Base-by-base conservation (phyloP, 2,888 invertebrate species). In the Orthosia gothica region DNA sequence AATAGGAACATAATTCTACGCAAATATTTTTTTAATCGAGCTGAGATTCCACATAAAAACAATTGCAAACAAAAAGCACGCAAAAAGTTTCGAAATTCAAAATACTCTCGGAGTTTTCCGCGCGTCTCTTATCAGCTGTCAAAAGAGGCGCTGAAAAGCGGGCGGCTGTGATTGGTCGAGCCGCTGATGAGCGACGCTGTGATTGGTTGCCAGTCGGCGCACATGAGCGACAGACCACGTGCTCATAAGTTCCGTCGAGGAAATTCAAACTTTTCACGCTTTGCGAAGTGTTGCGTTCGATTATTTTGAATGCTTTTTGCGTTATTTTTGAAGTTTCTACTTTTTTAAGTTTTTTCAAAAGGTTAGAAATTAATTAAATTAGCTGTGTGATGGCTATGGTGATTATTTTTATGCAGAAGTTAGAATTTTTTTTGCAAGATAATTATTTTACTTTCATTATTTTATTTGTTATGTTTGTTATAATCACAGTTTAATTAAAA, bases 211-310 rank as follows among this genome's bases (percentile, higher is more conserved):
- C 87, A 87, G 89, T 86, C 88, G 92, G 92, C 87, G 90, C 95
- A 95, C 93, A 96, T 96, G 90, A 96, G 96, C 95, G 96, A 95
- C 93, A 87, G 80, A 85, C 93, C 96, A 96, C 95, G 95, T 96
- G 96, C 96, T 96, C 88, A 96, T 96, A 94, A 96, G 96, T 96
- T 96, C 94, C 94, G 87, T 78, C 74, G 85, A 85, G 82, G 81
- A 89, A 92, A 89, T 90, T 84, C 84, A 91, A 95, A 95, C 94
- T 95, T 95, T 95, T 93, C 89, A 85, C 92, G 92, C 79, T 57
- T 69, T 74, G 59, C 58, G 72, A 79, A 16, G 55, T 73, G 23
- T 69, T 63, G 15, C 50, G 72, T 50, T 67, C 61, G 66, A 12
- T 47, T 50, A 65, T 74, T 76, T 68, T 67, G 15, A 49, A 57